These are phyloP conservation scores for Chalcis sispes DNA, from an alignment of 2,888 invertebrate genomes.

Conservation along the genomic window DNA sequence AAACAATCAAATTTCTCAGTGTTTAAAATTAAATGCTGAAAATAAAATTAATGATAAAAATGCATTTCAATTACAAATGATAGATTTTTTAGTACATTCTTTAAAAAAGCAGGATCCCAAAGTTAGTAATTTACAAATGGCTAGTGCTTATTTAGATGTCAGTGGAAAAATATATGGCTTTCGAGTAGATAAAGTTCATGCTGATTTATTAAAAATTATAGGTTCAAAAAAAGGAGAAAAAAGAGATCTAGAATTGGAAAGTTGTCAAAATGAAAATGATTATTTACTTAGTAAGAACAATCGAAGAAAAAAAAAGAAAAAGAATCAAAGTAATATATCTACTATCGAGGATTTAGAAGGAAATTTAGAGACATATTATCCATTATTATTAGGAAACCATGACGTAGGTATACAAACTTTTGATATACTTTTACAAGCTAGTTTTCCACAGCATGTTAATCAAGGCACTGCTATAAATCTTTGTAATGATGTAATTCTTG, in stretches of 20 bases:
- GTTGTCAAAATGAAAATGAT: slow-evolving; percentile 60
- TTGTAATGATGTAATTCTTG: slow-evolving; percentile 66
- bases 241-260: no score
- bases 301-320: slow-evolving; percentile 56
- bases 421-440: slow-evolving; percentile 67
- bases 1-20: slow-evolving; percentile 66
- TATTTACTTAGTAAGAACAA: slow-evolving; percentile 59
- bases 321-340: slow-evolving; percentile 59
- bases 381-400: slow-evolving; percentile 45
- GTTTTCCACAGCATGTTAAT: slow-evolving; percentile 63
- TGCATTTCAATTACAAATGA: slow-evolving; percentile 91
- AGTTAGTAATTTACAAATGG: slow-evolving; percentile 86
- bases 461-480: slow-evolving; percentile 62
- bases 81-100: slow-evolving; percentile 90
- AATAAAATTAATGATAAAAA: slow-evolving; percentile 91
- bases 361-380: slow-evolving; percentile 60
- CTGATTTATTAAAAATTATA: slow-evolving; percentile 87
- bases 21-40: slow-evolving; percentile 68
- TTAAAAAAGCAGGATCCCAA: slow-evolving; percentile 84
- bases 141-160: slow-evolving; percentile 91
- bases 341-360: slow-evolving; percentile 62
- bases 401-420: slow-evolving; percentile 66
- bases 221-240: slow-evolving; percentile 78
- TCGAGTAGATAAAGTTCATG: slow-evolving; percentile 90
- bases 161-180: slow-evolving; percentile 93